These are phyloP conservation scores for Antitype chi DNA, from an alignment of 2,888 invertebrate species.

Conservation along the genomic window DNA sequence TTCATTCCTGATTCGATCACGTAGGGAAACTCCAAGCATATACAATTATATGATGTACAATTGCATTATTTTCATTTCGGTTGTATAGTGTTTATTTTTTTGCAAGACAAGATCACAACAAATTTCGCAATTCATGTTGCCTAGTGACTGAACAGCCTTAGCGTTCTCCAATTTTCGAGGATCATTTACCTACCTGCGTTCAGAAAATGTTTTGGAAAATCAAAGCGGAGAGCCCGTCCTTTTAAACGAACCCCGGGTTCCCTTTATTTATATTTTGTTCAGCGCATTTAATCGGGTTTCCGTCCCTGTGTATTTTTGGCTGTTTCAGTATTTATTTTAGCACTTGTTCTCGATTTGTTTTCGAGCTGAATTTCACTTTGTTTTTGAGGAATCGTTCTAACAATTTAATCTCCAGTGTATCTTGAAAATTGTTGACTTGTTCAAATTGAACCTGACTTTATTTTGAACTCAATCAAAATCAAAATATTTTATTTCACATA, in stretches of 20 bases:
- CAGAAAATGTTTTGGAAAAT: conserved; percentile 52
- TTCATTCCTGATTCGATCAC: too few species aligned
- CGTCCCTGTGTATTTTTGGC: conserved; percentile 28
- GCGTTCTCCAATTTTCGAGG: conserved; percentile 16
- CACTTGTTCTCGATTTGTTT: conserved; percentile 10
- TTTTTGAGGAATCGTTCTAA: background rate
- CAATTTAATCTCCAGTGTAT: background rate
- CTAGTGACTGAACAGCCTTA: background rate
- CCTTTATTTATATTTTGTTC: conserved; percentile 39
- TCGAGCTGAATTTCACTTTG: background rate
- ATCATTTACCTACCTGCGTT: conserved; percentile 52
- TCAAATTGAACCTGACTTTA: too few species aligned
- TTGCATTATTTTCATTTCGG: background rate
- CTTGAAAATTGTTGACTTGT: background rate
- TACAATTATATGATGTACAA: background rate
- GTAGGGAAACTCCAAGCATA: too few species aligned
- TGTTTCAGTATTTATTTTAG: conserved; percentile 39
- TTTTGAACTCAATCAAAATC: too few species aligned
- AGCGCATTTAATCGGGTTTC: conserved; percentile 23
- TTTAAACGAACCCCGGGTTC: conserved; percentile 4
- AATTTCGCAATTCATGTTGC: background rate
- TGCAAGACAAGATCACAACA: background rate
- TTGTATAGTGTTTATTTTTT: background rate
- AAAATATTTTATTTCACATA: too few species aligned
- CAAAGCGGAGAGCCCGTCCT: conserved; percentile 31